phyloP scores from a whole-genome alignment of 2,888 invertebrate species.

The Archips crataeganus region DNA sequence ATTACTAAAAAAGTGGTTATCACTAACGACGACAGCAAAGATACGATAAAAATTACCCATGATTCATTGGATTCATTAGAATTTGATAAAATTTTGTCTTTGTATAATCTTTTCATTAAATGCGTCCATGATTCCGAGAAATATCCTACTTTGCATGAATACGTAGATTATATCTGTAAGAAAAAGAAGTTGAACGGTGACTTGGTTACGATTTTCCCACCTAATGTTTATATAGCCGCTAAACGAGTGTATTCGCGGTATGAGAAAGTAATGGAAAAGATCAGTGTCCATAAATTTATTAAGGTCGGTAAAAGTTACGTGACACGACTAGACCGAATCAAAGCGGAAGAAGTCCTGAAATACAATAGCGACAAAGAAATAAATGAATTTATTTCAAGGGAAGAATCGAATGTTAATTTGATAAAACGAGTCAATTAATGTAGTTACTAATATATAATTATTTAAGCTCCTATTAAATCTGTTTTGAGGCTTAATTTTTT shows the following conservation, averaged over 20 bases:
- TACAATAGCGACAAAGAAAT: conserved; percentile 49
- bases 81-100: conserved; percentile 48
- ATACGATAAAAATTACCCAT: conserved; percentile 45
- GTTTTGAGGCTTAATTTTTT: too few species aligned
- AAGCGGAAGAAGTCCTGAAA: conserved; percentile 47
- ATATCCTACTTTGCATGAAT: conserved; percentile 46
- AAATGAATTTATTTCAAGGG: conserved; percentile 46
- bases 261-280: conserved; percentile 39
- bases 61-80: conserved; percentile 48
- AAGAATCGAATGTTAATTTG: conserved; percentile 45
- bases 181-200: conserved; percentile 44
- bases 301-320: conserved; percentile 42
- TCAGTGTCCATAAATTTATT: conserved; percentile 47
- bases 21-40: conserved; percentile 40
- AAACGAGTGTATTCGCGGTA: conserved; percentile 40
- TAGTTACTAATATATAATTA: too few species aligned
- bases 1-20: conserved; percentile 48
- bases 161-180: conserved; percentile 44
- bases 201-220: conserved; percentile 47
- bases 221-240: conserved; percentile 29
- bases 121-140: conserved; percentile 44
- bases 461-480: too few species aligned
- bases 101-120: conserved; percentile 45
- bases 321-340: conserved; percentile 47
- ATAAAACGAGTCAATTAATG: not conserved